Evolutionary conservation across 2,888 invertebrate genomes (phyloP).

Genomic region (Pachymerium ferrugineum): DNA sequence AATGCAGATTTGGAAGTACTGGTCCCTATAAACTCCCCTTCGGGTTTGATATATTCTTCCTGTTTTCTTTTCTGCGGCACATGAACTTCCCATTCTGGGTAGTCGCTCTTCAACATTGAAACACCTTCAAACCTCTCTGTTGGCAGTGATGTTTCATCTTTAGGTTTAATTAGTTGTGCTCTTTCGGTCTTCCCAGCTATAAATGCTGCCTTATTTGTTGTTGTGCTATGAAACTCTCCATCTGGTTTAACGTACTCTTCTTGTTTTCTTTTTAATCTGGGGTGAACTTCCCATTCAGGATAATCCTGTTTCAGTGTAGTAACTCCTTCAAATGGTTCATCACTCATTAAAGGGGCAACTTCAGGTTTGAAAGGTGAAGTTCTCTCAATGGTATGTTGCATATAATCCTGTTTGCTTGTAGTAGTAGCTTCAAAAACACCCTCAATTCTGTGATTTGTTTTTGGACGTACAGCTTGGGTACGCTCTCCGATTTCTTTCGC

Average conservation of each 20-base stretch:
- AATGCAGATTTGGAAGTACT: neutral
- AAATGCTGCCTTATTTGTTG: conserved; percentile 38
- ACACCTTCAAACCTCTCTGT: neutral
- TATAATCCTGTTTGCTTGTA: conserved; percentile 14
- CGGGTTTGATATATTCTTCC: neutral
- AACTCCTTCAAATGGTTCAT: neutral
- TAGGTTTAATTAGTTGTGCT: neutral
- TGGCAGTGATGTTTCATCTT: too few relatives aligned
- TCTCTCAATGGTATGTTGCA: neutral
- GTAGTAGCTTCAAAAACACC: conserved; percentile 25
- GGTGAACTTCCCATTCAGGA: conserved; percentile 17
- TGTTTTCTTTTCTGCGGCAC: neutral
- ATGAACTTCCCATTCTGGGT: conserved; percentile 6
- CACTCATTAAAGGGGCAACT: neutral
- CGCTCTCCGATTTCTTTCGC: neutral
- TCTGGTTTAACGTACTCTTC: conserved; percentile 14
- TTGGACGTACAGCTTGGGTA: neutral
- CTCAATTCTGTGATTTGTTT: neutral
- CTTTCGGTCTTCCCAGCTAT: neutral
- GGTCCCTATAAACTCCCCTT: neutral
- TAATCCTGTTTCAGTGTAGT: conserved; percentile 7
- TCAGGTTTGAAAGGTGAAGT: neutral
- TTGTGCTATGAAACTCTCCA: neutral
- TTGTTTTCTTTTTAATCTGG: neutral
- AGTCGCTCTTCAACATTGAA: conserved; percentile 3